Evolutionary conservation across 2,888 invertebrate genomes (phyloP).

Genomic region (Troglohyphantes excavatus): DNA sequence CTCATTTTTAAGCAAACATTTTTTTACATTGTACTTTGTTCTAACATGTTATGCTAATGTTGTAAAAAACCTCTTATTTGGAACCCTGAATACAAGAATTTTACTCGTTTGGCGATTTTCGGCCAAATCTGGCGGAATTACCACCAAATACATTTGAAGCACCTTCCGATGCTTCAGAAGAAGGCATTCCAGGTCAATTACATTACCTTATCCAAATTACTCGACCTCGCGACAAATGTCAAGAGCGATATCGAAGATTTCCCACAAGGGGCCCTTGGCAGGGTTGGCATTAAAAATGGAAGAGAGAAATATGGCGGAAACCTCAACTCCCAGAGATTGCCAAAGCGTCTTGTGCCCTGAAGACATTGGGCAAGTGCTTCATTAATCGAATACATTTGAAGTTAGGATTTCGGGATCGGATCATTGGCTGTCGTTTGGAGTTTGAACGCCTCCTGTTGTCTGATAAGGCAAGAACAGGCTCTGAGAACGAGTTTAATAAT

Average conservation of each 20-base stretch:
- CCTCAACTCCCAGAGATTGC: background rate
- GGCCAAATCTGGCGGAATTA: background rate
- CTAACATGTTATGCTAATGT: too few relatives aligned
- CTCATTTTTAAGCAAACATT: too few relatives aligned
- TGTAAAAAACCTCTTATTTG: too few relatives aligned
- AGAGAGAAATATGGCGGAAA: background rate
- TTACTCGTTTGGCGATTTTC: background rate
- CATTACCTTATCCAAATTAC: conserved; percentile 5
- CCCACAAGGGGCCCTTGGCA: background rate
- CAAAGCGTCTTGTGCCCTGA: background rate
- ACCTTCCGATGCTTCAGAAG: too few relatives aligned
- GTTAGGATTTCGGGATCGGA: background rate
- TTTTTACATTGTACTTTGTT: too few relatives aligned
- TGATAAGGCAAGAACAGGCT: background rate
- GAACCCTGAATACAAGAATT: too few relatives aligned
- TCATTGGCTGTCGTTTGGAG: background rate
- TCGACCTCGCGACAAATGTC: background rate
- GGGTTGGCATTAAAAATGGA: background rate
- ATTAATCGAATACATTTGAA: background rate
- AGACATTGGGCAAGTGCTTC: background rate
- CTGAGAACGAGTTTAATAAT: too few relatives aligned
- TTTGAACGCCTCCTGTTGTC: background rate
- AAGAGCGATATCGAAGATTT: background rate
- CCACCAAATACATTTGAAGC: background rate
- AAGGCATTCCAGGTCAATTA: background rate